These are phyloP conservation scores for Halichondria panicea DNA, from an alignment of 37 sponge, comb jelly and placozoan species.

Conservation along the genomic window DNA sequence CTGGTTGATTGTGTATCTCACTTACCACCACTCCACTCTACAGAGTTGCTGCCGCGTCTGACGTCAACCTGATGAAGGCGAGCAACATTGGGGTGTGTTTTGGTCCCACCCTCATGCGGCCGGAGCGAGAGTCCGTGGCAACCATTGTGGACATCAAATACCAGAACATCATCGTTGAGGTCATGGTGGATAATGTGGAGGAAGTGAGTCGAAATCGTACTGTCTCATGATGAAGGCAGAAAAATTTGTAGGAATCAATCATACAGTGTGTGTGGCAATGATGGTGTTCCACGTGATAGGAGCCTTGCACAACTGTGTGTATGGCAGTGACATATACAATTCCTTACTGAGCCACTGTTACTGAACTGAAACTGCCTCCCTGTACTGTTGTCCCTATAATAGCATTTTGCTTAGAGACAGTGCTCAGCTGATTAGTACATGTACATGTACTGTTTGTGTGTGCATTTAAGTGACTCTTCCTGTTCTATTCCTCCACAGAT, in stretches of 20 bases:
- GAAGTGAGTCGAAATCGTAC: constrained; percentile 38
- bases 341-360: too few relatives aligned
- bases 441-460: too few relatives aligned
- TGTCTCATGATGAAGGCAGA: too few relatives aligned
- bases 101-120: constrained; percentile 96
- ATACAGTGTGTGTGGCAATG: neutral
- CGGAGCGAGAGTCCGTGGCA: constrained; percentile 88
- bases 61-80: constrained; percentile 90
- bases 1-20: neutral
- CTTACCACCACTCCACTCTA: neutral
- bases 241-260: too few relatives aligned
- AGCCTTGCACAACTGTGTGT: too few relatives aligned
- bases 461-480: too few relatives aligned
- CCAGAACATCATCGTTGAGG: constrained; percentile 89
- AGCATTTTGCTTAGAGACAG: too few relatives aligned
- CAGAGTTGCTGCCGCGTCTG: constrained; percentile 71
- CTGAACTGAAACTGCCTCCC: too few relatives aligned
- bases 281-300: neutral
- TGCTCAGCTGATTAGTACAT: too few relatives aligned
- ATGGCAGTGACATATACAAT: too few relatives aligned
- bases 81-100: constrained; percentile 97
- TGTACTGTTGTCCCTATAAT: too few relatives aligned
- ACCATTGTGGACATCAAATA: constrained; percentile 93
- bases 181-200: constrained; percentile 72
- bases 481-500: too few relatives aligned